Evolutionary conservation across 2,888 invertebrate genomes (phyloP), one percentile per base, ranked within the genome.

Genomic region (Trachelus troglodyta): DNA sequence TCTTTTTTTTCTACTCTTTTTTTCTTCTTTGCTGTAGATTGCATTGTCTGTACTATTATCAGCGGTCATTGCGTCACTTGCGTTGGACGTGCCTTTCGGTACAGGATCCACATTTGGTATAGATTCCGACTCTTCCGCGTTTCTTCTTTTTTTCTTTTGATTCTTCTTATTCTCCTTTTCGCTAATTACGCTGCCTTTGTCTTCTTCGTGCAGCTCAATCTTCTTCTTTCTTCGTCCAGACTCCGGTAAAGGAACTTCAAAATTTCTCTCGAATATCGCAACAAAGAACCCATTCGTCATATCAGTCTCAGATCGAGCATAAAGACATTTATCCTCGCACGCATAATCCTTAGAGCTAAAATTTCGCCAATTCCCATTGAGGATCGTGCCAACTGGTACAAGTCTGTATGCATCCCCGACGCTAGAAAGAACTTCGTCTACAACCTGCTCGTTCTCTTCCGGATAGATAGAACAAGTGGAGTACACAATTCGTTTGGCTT

Each of bases 271-370:
- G 86, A 99, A 96, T 76, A 98, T 94, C 1, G 99, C 98, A 68
- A 99, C 94, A 92, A 99, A 99, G 92, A 99, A 99, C 3, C 99
- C 99, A 90, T 96, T 98, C 0, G 98, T 97, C 9, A 94, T 92
- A 92, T 98, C 98, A 0, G 93, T 92, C 9, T 96, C 94, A 0
- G 97, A 95, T 83, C 93, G 94, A 0, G 97, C 94, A 88, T 98
- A 96, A 69, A 99, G 89, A 89, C 98, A 98, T 81, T 94, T 94
- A 11, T 94, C 93, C 4, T 95, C 95, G 76, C 94, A 94, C 0
- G 93, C 93, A 84, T 94, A 96, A 84, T 95, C 93, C 1, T 92
- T 91, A 3, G 94, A 94, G 1, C 96, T 96, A 79, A 94, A 93
- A 89, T 95, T 95, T 71, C 93, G 92, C 96, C 96, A 96, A 75